Evolutionary conservation across 2,113 vertebrate genomes (phyloP).

Genomic region (Trematomus loennbergii): DNA sequence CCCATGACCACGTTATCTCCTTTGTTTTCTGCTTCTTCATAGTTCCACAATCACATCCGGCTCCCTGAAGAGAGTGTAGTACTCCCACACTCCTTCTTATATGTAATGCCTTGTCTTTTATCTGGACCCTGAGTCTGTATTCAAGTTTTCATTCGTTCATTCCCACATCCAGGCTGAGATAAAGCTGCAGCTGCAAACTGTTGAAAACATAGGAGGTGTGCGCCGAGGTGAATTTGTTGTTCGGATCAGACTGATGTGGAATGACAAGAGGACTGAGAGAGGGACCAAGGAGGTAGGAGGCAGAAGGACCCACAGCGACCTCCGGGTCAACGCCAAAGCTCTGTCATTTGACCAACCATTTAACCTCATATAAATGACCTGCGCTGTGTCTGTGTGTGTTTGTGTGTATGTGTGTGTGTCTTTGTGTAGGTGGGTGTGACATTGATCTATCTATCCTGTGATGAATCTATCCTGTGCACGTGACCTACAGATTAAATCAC

Average conservation of each 20-base stretch:
- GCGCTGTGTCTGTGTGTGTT: conserved; percentile 23
- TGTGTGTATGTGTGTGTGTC: conserved; percentile 25
- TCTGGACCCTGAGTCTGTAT: too few relatives aligned
- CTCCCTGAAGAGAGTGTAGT: conserved; percentile 35
- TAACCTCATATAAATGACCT: conserved; percentile 70
- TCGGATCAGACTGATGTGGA: conserved; percentile 26
- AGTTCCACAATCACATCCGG: conserved; percentile 33
- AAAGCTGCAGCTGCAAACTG: conserved; percentile 39
- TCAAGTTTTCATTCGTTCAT: too few relatives aligned
- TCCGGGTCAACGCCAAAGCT: conserved; percentile 55
- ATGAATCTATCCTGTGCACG: conserved; percentile 67
- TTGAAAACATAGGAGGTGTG: neutral
- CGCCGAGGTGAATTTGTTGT: conserved; percentile 20
- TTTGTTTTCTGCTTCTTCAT: conserved; percentile 53
- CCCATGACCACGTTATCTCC: conserved; percentile 51
- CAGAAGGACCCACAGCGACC: conserved; percentile 36
- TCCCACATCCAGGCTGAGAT: conserved; percentile 42
- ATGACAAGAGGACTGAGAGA: conserved; percentile 47
- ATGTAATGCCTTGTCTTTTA: too few relatives aligned
- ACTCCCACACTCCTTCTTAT: too few relatives aligned
- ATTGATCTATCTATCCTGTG: conserved; percentile 65
- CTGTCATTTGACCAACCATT: conserved; percentile 62
- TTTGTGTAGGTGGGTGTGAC: conserved; percentile 44
- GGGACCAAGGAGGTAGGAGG: conserved; percentile 23
- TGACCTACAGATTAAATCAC: conserved; percentile 75